These are phyloP conservation scores for Drosophila incognita DNA, from an alignment of 2,888 invertebrate genomes.

Conservation along the genomic window DNA sequence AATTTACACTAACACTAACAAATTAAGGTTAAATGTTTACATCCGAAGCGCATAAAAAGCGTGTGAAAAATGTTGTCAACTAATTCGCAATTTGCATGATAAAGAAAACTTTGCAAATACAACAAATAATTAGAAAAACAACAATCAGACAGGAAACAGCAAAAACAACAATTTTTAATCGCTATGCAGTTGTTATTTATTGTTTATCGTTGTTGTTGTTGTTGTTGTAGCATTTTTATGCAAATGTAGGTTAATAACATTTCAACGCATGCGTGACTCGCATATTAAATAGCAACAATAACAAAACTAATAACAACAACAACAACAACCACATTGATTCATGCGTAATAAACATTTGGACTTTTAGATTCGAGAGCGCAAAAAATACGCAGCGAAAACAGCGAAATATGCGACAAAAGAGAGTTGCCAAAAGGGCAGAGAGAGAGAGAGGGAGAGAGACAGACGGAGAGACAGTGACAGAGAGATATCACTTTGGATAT, in stretches of 20 bases:
- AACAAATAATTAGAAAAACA: slow-evolving; percentile 60
- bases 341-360: slow-evolving; percentile 58
- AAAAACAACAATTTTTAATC: slow-evolving; percentile 59
- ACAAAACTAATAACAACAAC: slow-evolving; percentile 15
- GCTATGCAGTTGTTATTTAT: slow-evolving; percentile 31
- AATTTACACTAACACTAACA: slow-evolving; percentile 24
- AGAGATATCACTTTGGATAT: too few relatives aligned
- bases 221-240: slow-evolving; percentile 63
- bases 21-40: slow-evolving; percentile 74
- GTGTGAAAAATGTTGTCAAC: slow-evolving; percentile 73
- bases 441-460: accelerated
- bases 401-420: background rate
- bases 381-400: slow-evolving; percentile 22
- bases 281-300: slow-evolving; percentile 54
- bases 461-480: too few relatives aligned
- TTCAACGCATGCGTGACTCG: slow-evolving; percentile 69
- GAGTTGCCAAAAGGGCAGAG: background rate
- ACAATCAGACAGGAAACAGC: slow-evolving; percentile 70
- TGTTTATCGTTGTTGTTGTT: slow-evolving; percentile 14
- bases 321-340: slow-evolving; percentile 40
- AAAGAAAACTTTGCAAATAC: slow-evolving; percentile 52
- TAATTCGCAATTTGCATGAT: slow-evolving; percentile 68
- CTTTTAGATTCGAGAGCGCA: slow-evolving; percentile 42
- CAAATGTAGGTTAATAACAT: slow-evolving; percentile 79
- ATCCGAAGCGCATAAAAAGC: slow-evolving; percentile 75